phyloP scores from a whole-genome alignment of 2,888 invertebrate species.

The Calameuta filiformis region DNA sequence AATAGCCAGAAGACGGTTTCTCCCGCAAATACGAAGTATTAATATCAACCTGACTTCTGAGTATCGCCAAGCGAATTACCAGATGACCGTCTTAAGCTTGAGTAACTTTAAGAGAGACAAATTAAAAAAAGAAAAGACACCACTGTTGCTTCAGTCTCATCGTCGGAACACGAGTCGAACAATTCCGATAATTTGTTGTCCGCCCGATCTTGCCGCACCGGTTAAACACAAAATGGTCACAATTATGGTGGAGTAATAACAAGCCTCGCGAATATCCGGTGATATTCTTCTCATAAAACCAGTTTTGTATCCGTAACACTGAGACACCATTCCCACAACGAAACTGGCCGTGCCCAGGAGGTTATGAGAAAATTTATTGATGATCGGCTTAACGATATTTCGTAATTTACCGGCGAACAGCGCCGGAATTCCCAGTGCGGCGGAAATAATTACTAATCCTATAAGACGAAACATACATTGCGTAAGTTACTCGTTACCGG shows the following conservation, averaged over 20 bases:
- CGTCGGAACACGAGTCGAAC: not conserved
- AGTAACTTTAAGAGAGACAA: not conserved
- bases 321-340: constrained; percentile 68
- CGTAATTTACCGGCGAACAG: constrained; percentile 69
- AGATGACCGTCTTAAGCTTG: too few species aligned
- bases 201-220: not conserved
- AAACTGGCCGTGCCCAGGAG: constrained; percentile 69
- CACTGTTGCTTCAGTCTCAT: not conserved
- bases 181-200: not conserved
- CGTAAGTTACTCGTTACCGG: not conserved
- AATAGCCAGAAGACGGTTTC: not conserved
- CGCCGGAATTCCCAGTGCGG: constrained; percentile 68
- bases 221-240: not conserved
- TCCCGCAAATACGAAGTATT: not conserved
- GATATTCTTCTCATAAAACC: constrained; percentile 26
- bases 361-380: constrained; percentile 69
- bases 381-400: constrained; percentile 66
- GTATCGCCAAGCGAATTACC: not conserved
- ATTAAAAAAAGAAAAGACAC: not conserved
- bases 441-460: constrained; percentile 51
- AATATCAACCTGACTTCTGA: not conserved
- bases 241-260: not conserved
- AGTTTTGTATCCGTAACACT: constrained; percentile 49
- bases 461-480: not conserved
- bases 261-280: not conserved